A percentile compares a stretch with the other conserved stretches of the same genome.
Conservation (phyloP, 2,888 invertebrate species). For the Diarsia dahlii region DNA sequence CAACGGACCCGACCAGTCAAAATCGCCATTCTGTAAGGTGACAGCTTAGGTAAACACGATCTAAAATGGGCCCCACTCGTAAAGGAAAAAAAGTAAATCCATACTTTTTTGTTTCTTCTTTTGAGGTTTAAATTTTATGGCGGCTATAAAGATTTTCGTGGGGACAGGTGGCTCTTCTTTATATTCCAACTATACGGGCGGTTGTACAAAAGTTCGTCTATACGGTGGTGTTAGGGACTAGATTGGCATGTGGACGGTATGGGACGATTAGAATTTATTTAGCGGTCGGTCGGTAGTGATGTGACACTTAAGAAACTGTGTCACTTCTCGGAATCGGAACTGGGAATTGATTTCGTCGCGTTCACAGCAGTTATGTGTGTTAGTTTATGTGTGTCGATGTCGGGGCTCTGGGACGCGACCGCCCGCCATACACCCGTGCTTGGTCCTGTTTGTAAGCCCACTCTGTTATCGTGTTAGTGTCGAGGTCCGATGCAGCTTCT, state of each 20-base stretch:
- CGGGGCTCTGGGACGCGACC: conserved; percentile 60
- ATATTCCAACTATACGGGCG: conserved; percentile 85
- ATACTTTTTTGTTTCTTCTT: conserved; percentile 87
- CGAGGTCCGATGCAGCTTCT: conserved; percentile 81
- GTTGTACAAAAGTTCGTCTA: conserved; percentile 80
- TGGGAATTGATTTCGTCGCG: conserved; percentile 89
- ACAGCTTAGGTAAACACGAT: conserved; percentile 90
- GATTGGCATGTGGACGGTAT: conserved; percentile 80
- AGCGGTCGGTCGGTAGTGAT: conserved; percentile 89
- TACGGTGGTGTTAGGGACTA: conserved; percentile 82
- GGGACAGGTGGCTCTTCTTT: conserved; percentile 91
- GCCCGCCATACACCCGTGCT: conserved; percentile 68
- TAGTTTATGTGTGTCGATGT: conserved; percentile 83
- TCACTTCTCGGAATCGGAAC: conserved; percentile 90
- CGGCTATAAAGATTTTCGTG: conserved; percentile 90
- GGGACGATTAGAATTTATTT: conserved; percentile 88
- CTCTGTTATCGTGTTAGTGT: conserved; percentile 84
- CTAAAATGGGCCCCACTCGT: conserved; percentile 87
- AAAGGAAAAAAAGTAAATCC: conserved; percentile 84
- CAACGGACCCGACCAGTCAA: conserved; percentile 86
- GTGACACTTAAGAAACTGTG: conserved; percentile 90
- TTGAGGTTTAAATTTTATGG: conserved; percentile 90
- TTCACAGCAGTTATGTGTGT: conserved; percentile 87
- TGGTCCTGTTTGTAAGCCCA: conserved; percentile 81
- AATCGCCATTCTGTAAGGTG: conserved; percentile 90